Evolutionary conservation across 2,113 vertebrate species (phyloP).

Genomic region (Neolamprologus modestus): DNA sequence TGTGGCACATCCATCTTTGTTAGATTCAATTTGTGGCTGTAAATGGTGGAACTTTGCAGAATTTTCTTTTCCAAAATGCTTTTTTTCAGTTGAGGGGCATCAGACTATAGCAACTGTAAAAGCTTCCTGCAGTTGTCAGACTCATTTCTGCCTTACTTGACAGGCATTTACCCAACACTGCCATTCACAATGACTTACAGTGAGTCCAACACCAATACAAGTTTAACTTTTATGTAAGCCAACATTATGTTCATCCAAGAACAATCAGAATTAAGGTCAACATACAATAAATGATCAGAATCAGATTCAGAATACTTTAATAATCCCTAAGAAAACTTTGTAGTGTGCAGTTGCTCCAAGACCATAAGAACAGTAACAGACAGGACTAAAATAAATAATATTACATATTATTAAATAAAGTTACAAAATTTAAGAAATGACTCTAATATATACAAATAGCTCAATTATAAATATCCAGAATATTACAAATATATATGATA

Average conservation of each 20-base stretch:
- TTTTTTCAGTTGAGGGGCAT: neutral
- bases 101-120: neutral
- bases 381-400: neutral
- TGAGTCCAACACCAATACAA: neutral
- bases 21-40: neutral
- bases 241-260: neutral
- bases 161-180: neutral
- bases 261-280: neutral
- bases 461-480: neutral
- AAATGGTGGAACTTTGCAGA: neutral
- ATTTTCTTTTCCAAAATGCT: neutral
- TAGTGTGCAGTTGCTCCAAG: neutral
- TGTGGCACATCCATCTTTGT: neutral
- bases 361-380: neutral
- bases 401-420: neutral
- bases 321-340: neutral
- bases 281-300: neutral
- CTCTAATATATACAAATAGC: neutral
- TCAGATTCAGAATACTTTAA: neutral
- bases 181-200: neutral
- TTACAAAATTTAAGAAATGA: neutral
- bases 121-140: neutral
- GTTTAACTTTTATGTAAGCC: neutral
- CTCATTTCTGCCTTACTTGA: neutral
- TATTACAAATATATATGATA: neutral